Conservation (phyloP, 2,888 invertebrate genomes). For the Thera obeliscata region DNA sequence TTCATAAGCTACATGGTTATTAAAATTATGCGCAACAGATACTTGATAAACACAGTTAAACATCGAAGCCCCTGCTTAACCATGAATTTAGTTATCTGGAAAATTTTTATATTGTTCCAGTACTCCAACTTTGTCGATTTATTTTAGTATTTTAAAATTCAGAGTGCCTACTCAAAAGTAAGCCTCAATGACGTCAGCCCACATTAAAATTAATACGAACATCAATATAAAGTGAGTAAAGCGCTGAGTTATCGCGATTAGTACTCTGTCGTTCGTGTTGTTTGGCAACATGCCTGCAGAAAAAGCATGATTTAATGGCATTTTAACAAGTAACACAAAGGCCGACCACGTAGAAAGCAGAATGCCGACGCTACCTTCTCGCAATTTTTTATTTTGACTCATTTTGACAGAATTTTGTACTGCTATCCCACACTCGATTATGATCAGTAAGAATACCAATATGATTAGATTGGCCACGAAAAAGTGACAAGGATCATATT, state of each 20-base stretch:
- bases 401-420: not conserved
- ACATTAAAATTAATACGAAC: constrained; percentile 24
- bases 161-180: constrained; percentile 13
- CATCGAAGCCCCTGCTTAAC: constrained; percentile 39
- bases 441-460: not conserved
- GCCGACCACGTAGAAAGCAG: constrained; percentile 24
- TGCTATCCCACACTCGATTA: too few relatives aligned
- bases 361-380: constrained; percentile 13
- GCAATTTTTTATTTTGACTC: not conserved
- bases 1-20: constrained; percentile 49
- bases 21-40: constrained; percentile 53
- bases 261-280: constrained; percentile 53
- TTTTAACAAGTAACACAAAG: constrained; percentile 63
- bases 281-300: constrained; percentile 59
- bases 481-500: not conserved
- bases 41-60: constrained; percentile 53
- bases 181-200: constrained; percentile 27
- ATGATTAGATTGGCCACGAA: not conserved
- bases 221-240: constrained; percentile 56
- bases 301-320: constrained; percentile 55
- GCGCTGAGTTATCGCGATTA: constrained; percentile 52
- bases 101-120: constrained; percentile 11
- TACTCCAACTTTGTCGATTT: constrained; percentile 18
- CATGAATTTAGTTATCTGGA: constrained; percentile 7
- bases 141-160: constrained; percentile 16